Conservation (phyloP, 2,888 invertebrate species). For the Harpalus rubripes region DNA sequence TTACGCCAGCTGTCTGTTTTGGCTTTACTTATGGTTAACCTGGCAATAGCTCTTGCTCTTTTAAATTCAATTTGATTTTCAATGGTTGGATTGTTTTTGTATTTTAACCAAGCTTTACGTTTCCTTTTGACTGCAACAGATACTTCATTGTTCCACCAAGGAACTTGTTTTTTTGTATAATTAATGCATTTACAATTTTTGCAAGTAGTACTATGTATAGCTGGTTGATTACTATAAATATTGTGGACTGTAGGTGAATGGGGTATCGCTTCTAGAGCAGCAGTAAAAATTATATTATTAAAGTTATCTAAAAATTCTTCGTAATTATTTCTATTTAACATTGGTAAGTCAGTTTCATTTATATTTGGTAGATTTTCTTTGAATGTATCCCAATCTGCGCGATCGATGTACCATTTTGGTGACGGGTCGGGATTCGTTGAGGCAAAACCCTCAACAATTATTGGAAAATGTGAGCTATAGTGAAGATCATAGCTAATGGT, state of each 20-base stretch:
- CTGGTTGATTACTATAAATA: neutral
- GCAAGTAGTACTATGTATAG: neutral
- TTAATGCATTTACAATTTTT: neutral
- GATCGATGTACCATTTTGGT: neutral
- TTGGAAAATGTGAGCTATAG: neutral
- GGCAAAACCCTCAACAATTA: neutral
- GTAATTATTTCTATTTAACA: neutral
- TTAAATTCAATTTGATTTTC: slow-evolving; percentile 7
- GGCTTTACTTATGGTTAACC: neutral
- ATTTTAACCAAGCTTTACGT: slow-evolving; percentile 1
- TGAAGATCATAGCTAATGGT: neutral
- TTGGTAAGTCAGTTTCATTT: neutral
- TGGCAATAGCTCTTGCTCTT: neutral
- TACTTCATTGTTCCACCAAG: neutral
- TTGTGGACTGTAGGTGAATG: neutral
- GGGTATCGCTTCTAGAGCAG: slow-evolving; percentile 1
- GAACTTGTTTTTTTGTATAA: neutral
- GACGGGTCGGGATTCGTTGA: neutral
- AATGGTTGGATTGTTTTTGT: neutral
- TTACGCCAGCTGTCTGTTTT: slow-evolving; percentile 12
- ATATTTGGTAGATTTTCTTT: neutral
- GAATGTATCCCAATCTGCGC: neutral
- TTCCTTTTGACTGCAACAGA: neutral
- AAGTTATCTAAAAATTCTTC: slow-evolving; percentile 4
- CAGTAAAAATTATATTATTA: neutral